These are phyloP conservation scores for Melanocharis versteri DNA, from an alignment of 2,113 vertebrate genomes.

Conservation along the genomic window DNA sequence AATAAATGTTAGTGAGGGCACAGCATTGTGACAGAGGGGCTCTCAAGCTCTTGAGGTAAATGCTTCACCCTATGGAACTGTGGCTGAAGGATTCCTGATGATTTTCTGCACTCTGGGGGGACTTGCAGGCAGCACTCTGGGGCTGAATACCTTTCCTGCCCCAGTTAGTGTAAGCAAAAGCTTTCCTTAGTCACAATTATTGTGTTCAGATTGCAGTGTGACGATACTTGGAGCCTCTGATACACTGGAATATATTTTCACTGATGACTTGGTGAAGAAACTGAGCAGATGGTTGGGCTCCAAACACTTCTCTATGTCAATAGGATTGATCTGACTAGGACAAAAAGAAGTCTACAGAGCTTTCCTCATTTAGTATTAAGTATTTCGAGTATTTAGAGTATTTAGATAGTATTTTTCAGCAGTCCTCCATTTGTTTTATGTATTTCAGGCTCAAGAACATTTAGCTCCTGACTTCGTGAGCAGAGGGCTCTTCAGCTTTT, in stretches of 20 bases:
- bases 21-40: not conserved
- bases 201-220: fast-evolving
- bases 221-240: not conserved
- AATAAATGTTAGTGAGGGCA: not conserved
- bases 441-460: not conserved
- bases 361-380: too few relatives aligned
- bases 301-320: not conserved
- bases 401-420: not conserved
- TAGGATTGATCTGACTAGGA: not conserved
- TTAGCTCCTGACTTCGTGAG: not conserved
- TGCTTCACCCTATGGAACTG: not conserved
- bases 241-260: not conserved
- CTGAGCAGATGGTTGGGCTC: not conserved
- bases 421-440: not conserved
- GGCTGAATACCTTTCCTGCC: not conserved
- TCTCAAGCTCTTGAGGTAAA: not conserved
- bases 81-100: not conserved
- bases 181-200: not conserved
- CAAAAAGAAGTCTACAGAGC: not conserved
- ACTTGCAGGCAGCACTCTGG: not conserved
- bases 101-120: not conserved
- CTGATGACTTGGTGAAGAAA: not conserved
- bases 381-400: too few relatives aligned
- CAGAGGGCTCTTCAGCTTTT: not conserved
- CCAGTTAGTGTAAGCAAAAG: not conserved